These are phyloP conservation scores for Rhadinocentrus ornatus DNA, from an alignment of 2,797 vertebrate species.

Conservation along the genomic window DNA sequence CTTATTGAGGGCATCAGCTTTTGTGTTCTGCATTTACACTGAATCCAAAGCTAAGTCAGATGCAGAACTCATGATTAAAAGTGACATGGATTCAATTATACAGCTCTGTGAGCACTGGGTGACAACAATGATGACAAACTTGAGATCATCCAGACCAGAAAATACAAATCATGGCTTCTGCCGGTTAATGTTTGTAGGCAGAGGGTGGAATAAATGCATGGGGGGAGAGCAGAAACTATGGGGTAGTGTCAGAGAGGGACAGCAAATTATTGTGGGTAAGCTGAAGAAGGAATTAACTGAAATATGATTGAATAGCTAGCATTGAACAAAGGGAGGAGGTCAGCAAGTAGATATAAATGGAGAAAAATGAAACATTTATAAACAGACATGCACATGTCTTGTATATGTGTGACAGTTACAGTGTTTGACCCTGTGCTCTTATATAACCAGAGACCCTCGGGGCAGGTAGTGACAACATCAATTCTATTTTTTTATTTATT, in stretches of 20 bases:
- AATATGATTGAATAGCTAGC: conserved; percentile 16
- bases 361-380: not conserved
- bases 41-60: conserved; percentile 15
- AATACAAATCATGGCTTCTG: conserved; percentile 51
- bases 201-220: conserved; percentile 32
- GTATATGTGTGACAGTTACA: conserved; percentile 45
- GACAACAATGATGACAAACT: conserved; percentile 43
- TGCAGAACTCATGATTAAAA: conserved; percentile 37
- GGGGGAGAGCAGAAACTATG: conserved; percentile 3
- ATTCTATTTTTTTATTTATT: conserved; percentile 55
- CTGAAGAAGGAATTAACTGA: conserved; percentile 4
- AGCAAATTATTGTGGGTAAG: conserved; percentile 19
- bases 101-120: conserved; percentile 43
- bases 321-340: not conserved
- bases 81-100: conserved; percentile 45
- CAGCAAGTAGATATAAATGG: not conserved
- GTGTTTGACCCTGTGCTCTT: conserved; percentile 56
- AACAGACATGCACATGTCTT: conserved; percentile 20
- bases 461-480: conserved; percentile 70
- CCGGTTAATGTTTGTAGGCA: conserved; percentile 42
- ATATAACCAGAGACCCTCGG: conserved; percentile 60
- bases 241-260: conserved; percentile 18
- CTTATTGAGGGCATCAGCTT: conserved; percentile 14
- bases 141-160: conserved; percentile 42
- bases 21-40: not conserved